Evolutionary conservation across 64 coral and sea anemone genomes (phyloP), one percentile per base, ranked within the genome.

Genomic region (Pocillopora verrucosa): DNA sequence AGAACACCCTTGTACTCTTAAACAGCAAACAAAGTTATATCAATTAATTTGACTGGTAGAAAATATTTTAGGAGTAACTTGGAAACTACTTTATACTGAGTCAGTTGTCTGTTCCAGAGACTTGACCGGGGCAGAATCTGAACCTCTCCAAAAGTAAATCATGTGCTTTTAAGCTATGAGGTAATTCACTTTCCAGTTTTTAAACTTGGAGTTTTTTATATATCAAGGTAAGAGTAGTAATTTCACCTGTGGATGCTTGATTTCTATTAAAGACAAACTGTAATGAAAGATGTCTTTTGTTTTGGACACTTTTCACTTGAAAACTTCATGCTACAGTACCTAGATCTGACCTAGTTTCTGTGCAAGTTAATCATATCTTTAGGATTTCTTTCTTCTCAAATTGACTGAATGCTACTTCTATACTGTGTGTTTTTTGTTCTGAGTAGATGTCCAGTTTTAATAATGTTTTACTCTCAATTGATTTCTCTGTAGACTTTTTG

Each of bases 141-240:
- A 99, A 22, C 94, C 89, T 15, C 73, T 99, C 20, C 30, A 93
- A 36, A 95, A 99, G 60, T 38, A 75, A 58, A 63, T 99, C n/a
- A 84, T 87, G 67, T 95, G 91, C 51, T 88, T 76, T 22, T n/a
- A n/a, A 92, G 90, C 56, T 84, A 99, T 76, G 97, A 99, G 58
- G 88, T 99, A 36, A 76, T 99, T 1, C 92, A 80, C 79, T 88
- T 95, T 89, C 83, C 82, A 79, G 80, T 93, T 9, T 95, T 99
- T n/a, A 87, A 73, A 59, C 89, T 91, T 41, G 97, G 97, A 63
- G 88, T 99, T 30, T 72, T 86, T 99, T 51, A 79, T 99, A 58
- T 95, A 94, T 87, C 91, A 93, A 95, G 97, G 97, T 97, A 65
- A 74, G 78, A 36, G 37, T 12, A 16, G 59, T 24, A 45, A 68